A percentile compares a stretch with the other conserved stretches of the same genome.
Conservation (phyloP, 1,140 invertebrate genomes). For the Vanessa tameamea region DNA sequence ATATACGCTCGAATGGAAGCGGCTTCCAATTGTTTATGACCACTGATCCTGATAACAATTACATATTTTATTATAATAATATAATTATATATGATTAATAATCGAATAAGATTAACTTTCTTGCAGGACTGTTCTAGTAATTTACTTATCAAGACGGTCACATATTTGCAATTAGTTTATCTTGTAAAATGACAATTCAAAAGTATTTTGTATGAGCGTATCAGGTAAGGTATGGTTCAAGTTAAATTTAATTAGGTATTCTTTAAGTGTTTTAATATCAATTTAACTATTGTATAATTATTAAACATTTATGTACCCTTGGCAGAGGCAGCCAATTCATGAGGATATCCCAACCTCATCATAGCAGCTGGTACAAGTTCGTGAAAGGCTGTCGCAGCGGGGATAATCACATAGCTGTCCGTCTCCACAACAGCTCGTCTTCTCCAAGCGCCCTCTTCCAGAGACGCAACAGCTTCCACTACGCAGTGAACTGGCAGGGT, state of each 20-base stretch:
- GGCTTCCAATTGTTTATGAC: constrained; percentile 97
- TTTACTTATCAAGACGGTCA: too few species aligned
- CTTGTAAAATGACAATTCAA: too few species aligned
- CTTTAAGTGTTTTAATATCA: too few species aligned
- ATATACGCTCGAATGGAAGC: constrained; percentile 92
- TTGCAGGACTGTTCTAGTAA: too few species aligned
- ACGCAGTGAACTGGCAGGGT: constrained; percentile 96
- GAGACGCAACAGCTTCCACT: constrained; percentile 88
- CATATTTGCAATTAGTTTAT: too few species aligned
- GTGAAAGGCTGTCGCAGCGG: constrained; percentile 91
- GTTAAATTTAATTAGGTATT: too few species aligned
- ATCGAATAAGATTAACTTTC: too few species aligned
- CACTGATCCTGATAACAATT: constrained; percentile 85
- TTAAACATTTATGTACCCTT: constrained; percentile 83
- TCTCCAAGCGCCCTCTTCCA: constrained; percentile 83
- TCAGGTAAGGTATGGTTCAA: too few species aligned
- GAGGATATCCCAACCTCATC: constrained; percentile 88
- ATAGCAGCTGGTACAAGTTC: constrained; percentile 90
- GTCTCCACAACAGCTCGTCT: constrained; percentile 88
- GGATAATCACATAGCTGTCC: constrained; percentile 96
- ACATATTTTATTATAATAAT: too few species aligned
- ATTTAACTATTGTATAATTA: too few species aligned
- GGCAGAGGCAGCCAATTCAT: constrained; percentile 87
- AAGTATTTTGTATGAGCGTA: too few species aligned
- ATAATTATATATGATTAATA: too few species aligned